Evolutionary conservation across 2,113 vertebrate species (phyloP), one percentile per base, ranked within the genome.

Genomic region (Bubo blakistoni): DNA sequence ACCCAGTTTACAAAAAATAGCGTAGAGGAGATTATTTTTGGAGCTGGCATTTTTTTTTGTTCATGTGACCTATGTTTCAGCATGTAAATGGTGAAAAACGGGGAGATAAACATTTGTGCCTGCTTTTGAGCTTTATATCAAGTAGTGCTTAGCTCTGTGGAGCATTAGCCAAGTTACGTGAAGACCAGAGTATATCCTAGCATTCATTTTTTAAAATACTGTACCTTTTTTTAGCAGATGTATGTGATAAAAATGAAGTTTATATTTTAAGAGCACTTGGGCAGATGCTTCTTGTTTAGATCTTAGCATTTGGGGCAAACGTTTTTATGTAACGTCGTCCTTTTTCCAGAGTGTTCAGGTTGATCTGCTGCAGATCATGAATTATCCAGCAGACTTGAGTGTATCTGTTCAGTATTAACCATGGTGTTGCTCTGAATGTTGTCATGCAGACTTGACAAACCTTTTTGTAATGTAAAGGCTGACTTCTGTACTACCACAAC

Each of bases 341-440:
- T 91, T 89, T 94, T 91, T 73, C 49, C 55, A 73, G 62, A 66
- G 92, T 38, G 81, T 94, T 94, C 73, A 81, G 91, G 74, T 79
- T 74, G 63, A 81, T 90, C 52, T 95, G 86, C 86, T 94, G 44
- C 78, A 94, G 91, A 97, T 96, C 95, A 98, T 98, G 97, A 95
- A 91, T 90, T 92, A 94, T 92, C 93, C 87, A 88, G 89, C 91
- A 82, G 93, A 67, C 63, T 86, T 94, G 92, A 51, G 90, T 94
- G 88, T 94, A 54, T 97, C 85, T 94, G 86, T 95, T 97, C 95
- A 95, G 97, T 97, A 95, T 94, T 98, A 97, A 93, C 96, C 96
- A 98, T 97, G 96, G 74, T 94, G 88, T 97, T 90, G 94, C 96
- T 98, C 97, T 98, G 97, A 98, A 96, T 93, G 95, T 96, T 97